Evolutionary conservation across 2,113 vertebrate species (phyloP).

Genomic region (Psophia crepitans): DNA sequence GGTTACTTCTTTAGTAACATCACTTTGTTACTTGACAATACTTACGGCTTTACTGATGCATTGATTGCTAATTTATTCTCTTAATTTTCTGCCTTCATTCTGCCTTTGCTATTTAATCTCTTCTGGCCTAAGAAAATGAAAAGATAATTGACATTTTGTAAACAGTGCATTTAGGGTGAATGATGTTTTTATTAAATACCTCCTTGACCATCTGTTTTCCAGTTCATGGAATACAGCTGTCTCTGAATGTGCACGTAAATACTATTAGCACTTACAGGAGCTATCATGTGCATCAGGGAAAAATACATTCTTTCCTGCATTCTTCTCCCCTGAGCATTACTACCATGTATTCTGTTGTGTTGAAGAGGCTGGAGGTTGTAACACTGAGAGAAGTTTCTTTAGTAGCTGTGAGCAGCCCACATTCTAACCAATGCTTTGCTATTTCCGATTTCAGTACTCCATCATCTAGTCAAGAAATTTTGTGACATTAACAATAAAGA

Average conservation of each 20-base stretch:
- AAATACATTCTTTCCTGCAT: neutral
- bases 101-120: neutral
- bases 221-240: neutral
- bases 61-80: neutral
- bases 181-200: neutral
- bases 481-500: neutral
- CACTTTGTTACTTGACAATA: neutral
- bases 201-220: neutral
- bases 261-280: neutral
- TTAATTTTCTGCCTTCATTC: neutral
- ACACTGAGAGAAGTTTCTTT: neutral
- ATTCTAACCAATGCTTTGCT: neutral
- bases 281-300: neutral
- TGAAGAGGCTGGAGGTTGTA: neutral
- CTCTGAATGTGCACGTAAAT: neutral
- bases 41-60: neutral
- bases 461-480: neutral
- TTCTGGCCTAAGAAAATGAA: neutral
- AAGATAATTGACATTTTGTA: neutral
- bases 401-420: neutral
- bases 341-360: neutral
- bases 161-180: neutral
- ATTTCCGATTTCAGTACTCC: neutral
- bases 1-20: neutral
- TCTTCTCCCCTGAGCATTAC: neutral